Conservation (phyloP, 2,888 invertebrate genomes). For the Dastarcus helophoroides region DNA sequence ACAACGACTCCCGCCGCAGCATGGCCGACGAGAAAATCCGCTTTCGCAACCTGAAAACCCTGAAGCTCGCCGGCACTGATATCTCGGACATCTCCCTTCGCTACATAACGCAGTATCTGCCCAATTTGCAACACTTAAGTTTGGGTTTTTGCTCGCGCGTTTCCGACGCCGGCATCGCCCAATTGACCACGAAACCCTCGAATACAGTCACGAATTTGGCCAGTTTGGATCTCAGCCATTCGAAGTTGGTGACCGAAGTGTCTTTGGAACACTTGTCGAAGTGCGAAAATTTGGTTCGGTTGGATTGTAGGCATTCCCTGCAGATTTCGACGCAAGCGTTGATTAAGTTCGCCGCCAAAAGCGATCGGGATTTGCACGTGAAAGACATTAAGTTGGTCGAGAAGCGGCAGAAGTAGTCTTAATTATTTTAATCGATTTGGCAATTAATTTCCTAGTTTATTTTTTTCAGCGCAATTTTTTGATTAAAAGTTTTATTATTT, state of each 20-base stretch:
- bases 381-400: slow-evolving; percentile 70
- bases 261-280: slow-evolving; percentile 70
- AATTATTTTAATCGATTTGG: background rate
- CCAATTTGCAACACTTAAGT: slow-evolving; percentile 63
- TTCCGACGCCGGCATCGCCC: slow-evolving; percentile 83
- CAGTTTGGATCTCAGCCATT: slow-evolving; percentile 70
- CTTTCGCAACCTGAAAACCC: slow-evolving; percentile 60
- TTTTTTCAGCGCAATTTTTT: no score
- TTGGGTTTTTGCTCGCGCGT: slow-evolving; percentile 78
- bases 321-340: slow-evolving; percentile 72
- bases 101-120: slow-evolving; percentile 64
- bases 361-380: slow-evolving; percentile 67
- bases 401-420: slow-evolving; percentile 28
- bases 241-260: slow-evolving; percentile 69
- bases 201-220: slow-evolving; percentile 54
- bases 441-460: no score
- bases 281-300: slow-evolving; percentile 58
- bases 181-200: slow-evolving; percentile 67
- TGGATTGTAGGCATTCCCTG: slow-evolving; percentile 70
- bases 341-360: slow-evolving; percentile 72
- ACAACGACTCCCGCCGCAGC: slow-evolving; percentile 69
- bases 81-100: slow-evolving; percentile 79
- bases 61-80: slow-evolving; percentile 78
- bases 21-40: slow-evolving; percentile 62
- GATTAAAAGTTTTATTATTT: no score